Conservation (phyloP, 23 tunicate species). For the Oikopleura vanhoeffeni region DNA sequence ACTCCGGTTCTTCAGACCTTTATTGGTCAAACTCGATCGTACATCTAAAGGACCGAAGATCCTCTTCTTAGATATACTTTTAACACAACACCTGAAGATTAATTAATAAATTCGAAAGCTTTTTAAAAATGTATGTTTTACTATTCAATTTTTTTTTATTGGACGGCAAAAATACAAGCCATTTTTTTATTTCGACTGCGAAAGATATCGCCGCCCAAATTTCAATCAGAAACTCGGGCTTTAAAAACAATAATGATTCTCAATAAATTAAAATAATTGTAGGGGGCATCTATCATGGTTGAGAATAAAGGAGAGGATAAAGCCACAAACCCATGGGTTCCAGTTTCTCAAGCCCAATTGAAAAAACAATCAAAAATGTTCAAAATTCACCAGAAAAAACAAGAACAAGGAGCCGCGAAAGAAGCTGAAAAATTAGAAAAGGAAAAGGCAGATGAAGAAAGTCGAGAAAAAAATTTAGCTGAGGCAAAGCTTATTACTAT, state of each 20-base stretch:
- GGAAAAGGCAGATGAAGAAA: conserved; percentile 22
- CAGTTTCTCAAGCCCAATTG: conserved; percentile 26
- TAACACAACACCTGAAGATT: too few relatives aligned
- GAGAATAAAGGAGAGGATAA: background rate
- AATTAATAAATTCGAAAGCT: too few relatives aligned
- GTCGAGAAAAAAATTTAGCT: conserved; percentile 54
- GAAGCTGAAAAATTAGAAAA: background rate
- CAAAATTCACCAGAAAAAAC: background rate
- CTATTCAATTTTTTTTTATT: too few relatives aligned
- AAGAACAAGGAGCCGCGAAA: background rate
- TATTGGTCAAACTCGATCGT: too few relatives aligned
- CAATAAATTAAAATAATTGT: background rate
- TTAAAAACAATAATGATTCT: background rate
- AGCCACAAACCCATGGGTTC: background rate
- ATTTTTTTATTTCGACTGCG: too few relatives aligned
- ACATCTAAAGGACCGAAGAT: too few relatives aligned
- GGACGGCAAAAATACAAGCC: too few relatives aligned
- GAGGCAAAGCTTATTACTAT: conserved; percentile 50
- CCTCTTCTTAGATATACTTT: too few relatives aligned
- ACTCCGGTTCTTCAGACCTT: too few relatives aligned
- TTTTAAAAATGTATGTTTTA: too few relatives aligned
- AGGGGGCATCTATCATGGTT: background rate
- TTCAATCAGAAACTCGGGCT: too few relatives aligned
- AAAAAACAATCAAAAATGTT: conserved; percentile 12
- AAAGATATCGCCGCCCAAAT: too few relatives aligned